Evolutionary conservation across 2,888 invertebrate species (phyloP), one percentile per base, ranked within the genome.

Genomic region (Orthosia gracilis): DNA sequence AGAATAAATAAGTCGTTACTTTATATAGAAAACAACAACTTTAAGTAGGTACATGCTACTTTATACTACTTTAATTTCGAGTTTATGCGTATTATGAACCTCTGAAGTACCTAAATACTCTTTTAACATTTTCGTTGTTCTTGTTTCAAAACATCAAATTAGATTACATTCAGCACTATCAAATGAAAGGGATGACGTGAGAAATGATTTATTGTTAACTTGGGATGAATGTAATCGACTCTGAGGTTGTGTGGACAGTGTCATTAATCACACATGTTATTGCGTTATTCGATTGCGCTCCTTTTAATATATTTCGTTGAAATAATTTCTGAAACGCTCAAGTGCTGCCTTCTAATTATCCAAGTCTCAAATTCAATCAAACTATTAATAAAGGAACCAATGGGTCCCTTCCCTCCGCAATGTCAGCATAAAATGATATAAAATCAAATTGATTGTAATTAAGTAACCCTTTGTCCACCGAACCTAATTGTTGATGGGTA

Each of bases 341-440:
- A 70, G 52, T 63, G 71, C 45, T 67, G 71, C 21, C 71, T 78
- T 49, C 49, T 83, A 82, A 85, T 86, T 82, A 80, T 71, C 21
- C 1, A 45, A 67, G 54, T 73, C 59, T 64, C 65, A 74, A 84
- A 87, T 85, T 80, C 76, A 84, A 73, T 82, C 73, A 69, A 47
- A 61, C 71, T 47, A 79, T 83, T 78, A 80, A 81, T 86, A 75
- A 72, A 61, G 73, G 69, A 31, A 50, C 55, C 31, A 79, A 87
- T 68, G 66, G 73, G 66, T 26, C 72, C 62, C 73, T 77, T 66
- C 55, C 68, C 65, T 61, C 67, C 52, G 13, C 63, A 69, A 74
- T 58, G 70, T 82, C 71, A 63, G 65, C 66, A 70, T 67, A 70
- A 78, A 82, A 81, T 78, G 55, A 73, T 69, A 62, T 86, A 72